Percentiles rank a stretch among this genome's conserved stretches.
phyloP scores from a whole-genome alignment of 2,888 invertebrate genomes.

The Hydroisotoma schaefferi region DNA sequence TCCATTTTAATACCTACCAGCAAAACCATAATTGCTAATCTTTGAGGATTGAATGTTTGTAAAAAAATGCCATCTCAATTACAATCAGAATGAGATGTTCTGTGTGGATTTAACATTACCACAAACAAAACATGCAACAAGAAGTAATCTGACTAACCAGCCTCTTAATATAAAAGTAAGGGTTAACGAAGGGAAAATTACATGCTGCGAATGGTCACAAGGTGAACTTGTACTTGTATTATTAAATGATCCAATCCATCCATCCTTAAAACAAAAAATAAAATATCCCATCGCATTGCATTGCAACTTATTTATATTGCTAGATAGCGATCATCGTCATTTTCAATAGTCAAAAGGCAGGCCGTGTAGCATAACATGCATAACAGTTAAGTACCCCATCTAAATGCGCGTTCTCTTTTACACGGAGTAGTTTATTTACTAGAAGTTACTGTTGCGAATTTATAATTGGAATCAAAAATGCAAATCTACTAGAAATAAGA shows the following conservation, averaged over 20 bases:
- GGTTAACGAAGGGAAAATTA: background rate
- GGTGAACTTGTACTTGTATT: slow-evolving; percentile 8
- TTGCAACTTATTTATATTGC: background rate
- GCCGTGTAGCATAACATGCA: too few species aligned
- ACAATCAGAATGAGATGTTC: too few species aligned
- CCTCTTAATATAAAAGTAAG: too few species aligned
- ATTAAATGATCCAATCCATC: background rate
- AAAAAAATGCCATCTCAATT: too few species aligned
- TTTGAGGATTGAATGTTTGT: too few species aligned
- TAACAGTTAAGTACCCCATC: too few species aligned
- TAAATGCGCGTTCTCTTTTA: too few species aligned
- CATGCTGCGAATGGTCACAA: slow-evolving; percentile 2
- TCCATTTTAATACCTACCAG: too few species aligned
- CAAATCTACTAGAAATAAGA: background rate
- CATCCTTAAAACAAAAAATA: background rate
- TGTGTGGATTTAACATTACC: too few species aligned
- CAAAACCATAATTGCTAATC: too few species aligned
- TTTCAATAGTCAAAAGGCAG: background rate
- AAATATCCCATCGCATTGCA: background rate
- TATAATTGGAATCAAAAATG: background rate
- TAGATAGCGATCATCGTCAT: background rate
- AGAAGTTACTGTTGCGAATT: background rate
- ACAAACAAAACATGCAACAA: too few species aligned
- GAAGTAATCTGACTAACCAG: too few species aligned
- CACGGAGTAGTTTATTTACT: background rate